Evolutionary conservation across 2,113 vertebrate species (phyloP), one percentile per base, ranked within the genome.

Genomic region (Phrynosoma platyrhinos): DNA sequence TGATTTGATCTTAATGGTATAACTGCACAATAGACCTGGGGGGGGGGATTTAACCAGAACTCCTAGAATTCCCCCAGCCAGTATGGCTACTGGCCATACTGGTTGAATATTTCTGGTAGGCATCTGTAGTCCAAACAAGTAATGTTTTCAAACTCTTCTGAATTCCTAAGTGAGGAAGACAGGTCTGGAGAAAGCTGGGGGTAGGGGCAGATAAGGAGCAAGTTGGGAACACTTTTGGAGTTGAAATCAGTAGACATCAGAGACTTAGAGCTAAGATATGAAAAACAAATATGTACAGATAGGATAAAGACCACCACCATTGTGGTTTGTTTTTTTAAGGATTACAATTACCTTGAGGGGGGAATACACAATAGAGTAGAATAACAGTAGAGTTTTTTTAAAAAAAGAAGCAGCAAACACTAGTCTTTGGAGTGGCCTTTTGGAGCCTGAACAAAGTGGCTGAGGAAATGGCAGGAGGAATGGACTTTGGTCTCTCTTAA

Each of bases 401-500:
- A 58, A 71, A 74, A 55, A 66, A 66, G 1, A 68, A 36, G n/a
- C 40, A 64, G 30, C 27, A 64, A 47, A 47, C 0, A 47, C 23
- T 58, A 55, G 1, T n/a, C 9, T 18, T 32, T 23, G 32, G 9
- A 74, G 20, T 8, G 32, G 32, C 27, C 6, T 81, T 74, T 58
- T 23, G 27, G 20, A 76, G n/a, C 2, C 4, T 77, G 23, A n/a
- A 82, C 9, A 82, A 86, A 55, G 32, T 81, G 68, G 23, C 27
- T 47, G 6, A 27, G 12, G 62, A 53, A 18, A 21, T 2, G 13
- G 42, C 66, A 62, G 55, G 27, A 81, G 47, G 40, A 0, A 0
- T 30, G 40, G 74, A 83, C 74, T 78, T 87, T 40, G 79, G 9
- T n/a, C 78, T 58, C 66, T n/a, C 72, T 83, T 68, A 77, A 83